phyloP scores from a whole-genome alignment of 2,888 invertebrate species.

The Melangyna quadrimaculata region DNA sequence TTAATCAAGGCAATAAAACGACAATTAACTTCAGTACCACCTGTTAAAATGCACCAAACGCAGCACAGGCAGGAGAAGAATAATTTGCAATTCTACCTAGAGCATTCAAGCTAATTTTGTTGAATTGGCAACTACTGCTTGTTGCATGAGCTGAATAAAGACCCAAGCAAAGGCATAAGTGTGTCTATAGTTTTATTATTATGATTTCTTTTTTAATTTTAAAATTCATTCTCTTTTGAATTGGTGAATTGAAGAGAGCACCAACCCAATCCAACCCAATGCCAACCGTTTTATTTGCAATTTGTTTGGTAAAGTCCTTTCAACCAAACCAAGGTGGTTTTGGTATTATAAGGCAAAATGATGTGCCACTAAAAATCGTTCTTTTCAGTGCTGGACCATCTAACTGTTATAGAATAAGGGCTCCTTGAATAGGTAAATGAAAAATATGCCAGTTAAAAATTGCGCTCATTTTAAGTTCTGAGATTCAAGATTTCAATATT shows the following conservation, averaged over 20 bases:
- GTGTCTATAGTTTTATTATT: background rate
- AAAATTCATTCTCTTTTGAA: conserved; percentile 58
- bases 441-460: too few relatives aligned
- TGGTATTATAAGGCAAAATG: background rate
- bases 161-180: background rate
- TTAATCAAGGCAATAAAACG: conserved; percentile 69
- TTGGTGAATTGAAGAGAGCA: conserved; percentile 33
- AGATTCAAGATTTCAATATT: too few relatives aligned
- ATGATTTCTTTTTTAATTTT: conserved; percentile 26
- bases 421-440: too few relatives aligned
- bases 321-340: conserved; percentile 41
- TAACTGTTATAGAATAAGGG: background rate
- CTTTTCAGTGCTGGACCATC: background rate
- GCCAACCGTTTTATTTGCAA: conserved; percentile 19
- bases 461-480: too few relatives aligned
- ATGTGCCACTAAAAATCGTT: conserved; percentile 15
- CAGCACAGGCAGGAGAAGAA: background rate
- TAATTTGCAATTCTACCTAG: background rate
- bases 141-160: background rate
- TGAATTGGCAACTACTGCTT: conserved; percentile 38
- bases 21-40: conserved; percentile 70
- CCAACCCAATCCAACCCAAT: background rate
- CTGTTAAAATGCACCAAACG: conserved; percentile 50
- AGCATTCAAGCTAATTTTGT: conserved; percentile 19
- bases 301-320: conserved; percentile 26